A percentile compares a stretch with the other conserved stretches of the same genome.
These are phyloP conservation scores for Corvus moneduloides DNA, from an alignment of 2,113 vertebrate genomes.

Conservation along the genomic window DNA sequence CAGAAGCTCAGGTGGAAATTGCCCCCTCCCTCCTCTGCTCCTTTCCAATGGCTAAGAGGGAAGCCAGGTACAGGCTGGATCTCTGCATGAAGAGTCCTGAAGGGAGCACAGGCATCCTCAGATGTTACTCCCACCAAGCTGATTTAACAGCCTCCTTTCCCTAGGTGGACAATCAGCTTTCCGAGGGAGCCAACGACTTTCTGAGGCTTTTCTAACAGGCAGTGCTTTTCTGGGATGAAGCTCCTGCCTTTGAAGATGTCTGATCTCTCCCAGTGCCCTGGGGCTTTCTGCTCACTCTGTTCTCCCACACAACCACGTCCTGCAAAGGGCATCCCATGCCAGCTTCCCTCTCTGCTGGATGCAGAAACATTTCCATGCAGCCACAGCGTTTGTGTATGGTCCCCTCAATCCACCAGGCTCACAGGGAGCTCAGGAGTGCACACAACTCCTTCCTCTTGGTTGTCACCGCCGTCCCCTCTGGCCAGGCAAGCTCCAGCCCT, in stretches of 20 bases:
- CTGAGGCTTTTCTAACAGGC: neutral
- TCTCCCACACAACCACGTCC: fast-evolving
- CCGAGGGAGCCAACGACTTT: neutral
- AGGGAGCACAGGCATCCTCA: neutral
- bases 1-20: neutral
- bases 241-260: neutral
- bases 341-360: neutral
- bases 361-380: neutral
- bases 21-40: neutral
- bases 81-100: neutral
- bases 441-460: neutral
- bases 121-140: neutral
- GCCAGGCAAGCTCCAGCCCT: neutral
- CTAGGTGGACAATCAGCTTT: neutral
- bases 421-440: neutral
- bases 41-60: neutral
- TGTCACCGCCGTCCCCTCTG: neutral
- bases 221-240: neutral
- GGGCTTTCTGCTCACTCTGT: neutral
- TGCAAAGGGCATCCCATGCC: neutral
- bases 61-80: neutral
- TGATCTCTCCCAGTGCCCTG: neutral
- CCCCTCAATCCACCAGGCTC: neutral
- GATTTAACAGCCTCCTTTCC: neutral
- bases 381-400: neutral